Conservation (phyloP, 2,888 invertebrate species). For the Ommatoiulus sabulosus region DNA sequence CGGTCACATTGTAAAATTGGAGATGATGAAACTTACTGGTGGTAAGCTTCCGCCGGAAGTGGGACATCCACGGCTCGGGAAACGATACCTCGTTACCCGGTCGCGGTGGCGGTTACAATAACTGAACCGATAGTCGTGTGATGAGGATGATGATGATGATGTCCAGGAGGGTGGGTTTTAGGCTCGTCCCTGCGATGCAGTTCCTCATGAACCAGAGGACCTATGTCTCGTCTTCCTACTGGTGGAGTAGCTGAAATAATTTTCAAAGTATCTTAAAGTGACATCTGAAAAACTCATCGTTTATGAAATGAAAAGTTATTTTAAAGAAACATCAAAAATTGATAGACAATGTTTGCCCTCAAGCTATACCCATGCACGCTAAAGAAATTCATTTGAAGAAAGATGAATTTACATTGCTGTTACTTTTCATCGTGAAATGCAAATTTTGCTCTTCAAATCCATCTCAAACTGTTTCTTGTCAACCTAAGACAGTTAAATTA, state of each 20-base stretch:
- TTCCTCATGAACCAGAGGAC: not conserved
- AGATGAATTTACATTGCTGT: too few relatives aligned
- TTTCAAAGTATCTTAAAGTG: not conserved
- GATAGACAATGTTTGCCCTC: too few relatives aligned
- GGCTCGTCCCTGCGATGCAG: not conserved
- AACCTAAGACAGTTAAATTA: too few relatives aligned
- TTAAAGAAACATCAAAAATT: too few relatives aligned
- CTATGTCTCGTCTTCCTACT: not conserved
- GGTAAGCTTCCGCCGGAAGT: not conserved
- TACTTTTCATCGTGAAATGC: too few relatives aligned
- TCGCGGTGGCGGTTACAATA: not conserved
- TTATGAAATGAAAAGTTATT: too few relatives aligned
- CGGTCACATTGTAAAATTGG: too few relatives aligned
- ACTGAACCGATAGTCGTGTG: not conserved
- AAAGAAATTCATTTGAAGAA: too few relatives aligned
- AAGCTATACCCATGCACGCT: too few relatives aligned
- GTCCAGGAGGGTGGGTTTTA: not conserved
- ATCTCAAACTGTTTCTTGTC: too few relatives aligned
- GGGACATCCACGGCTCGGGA: not conserved
- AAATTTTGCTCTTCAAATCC: too few relatives aligned
- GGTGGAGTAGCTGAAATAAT: not conserved
- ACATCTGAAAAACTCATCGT: too few relatives aligned
- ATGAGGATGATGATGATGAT: not conserved
- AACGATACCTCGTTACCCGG: not conserved
- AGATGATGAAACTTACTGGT: not conserved